phyloP scores from a whole-genome alignment of 1,140 invertebrate genomes.

The Drosophila sproati region DNA sequence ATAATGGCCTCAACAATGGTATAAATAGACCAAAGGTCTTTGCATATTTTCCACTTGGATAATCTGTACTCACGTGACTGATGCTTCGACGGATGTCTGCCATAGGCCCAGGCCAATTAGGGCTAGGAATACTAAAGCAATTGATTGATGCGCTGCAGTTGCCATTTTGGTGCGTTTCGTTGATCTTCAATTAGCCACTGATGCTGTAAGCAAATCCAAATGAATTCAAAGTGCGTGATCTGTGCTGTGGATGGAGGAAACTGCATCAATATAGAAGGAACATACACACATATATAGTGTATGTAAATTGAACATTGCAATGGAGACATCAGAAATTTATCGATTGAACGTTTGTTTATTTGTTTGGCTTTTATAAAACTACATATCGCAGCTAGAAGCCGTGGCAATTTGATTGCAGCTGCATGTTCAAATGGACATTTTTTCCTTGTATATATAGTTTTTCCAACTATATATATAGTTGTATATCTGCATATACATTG shows the following conservation, averaged over 20 bases:
- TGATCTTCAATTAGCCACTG: slow-evolving; percentile 42
- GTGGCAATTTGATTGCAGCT: background rate
- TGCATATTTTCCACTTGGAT: background rate
- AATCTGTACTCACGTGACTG: slow-evolving; percentile 61
- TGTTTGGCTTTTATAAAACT: slow-evolving; percentile 17
- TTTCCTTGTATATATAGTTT: no score
- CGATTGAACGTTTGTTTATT: slow-evolving; percentile 6
- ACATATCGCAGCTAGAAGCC: slow-evolving; percentile 22
- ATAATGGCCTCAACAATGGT: no score
- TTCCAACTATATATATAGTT: slow-evolving; percentile 24
- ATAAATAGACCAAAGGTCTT: no score
- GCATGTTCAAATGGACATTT: background rate
- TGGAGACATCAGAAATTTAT: slow-evolving; percentile 29
- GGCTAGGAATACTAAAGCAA: slow-evolving; percentile 48
- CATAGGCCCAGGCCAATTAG: slow-evolving; percentile 58
- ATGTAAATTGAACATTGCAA: slow-evolving; percentile 30
- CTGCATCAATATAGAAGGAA: slow-evolving; percentile 22
- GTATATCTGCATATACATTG: slow-evolving; percentile 7
- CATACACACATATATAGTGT: slow-evolving; percentile 2
- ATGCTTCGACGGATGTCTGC: slow-evolving; percentile 30
- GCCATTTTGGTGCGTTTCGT: slow-evolving; percentile 48
- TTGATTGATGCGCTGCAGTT: slow-evolving; percentile 43
- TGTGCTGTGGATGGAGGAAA: slow-evolving; percentile 37
- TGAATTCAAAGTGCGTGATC: slow-evolving; percentile 42
- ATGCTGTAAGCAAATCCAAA: slow-evolving; percentile 37